Evolutionary conservation across 2,888 invertebrate species (phyloP).

Genomic region (Anticlea derivata): DNA sequence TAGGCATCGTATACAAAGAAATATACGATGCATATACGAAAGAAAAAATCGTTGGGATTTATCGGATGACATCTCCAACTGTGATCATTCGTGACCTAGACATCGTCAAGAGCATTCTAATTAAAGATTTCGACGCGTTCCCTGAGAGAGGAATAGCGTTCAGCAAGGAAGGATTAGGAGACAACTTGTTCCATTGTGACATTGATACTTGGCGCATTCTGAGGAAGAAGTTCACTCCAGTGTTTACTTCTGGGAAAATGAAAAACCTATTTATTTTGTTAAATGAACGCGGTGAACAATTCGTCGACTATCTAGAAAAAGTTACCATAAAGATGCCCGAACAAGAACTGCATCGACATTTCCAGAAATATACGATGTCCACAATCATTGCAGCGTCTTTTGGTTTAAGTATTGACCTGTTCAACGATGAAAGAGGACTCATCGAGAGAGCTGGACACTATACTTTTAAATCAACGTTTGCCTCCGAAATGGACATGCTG

Average conservation of each 20-base stretch:
- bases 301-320: constrained; percentile 44
- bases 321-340: constrained; percentile 30
- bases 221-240: constrained; percentile 49
- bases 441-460: constrained; percentile 37
- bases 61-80: constrained; percentile 50
- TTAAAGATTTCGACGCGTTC: constrained; percentile 58
- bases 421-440: constrained; percentile 33
- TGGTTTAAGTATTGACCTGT: constrained; percentile 42
- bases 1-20: constrained; percentile 43
- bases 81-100: constrained; percentile 57
- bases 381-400: constrained; percentile 41
- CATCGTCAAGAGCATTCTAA: constrained; percentile 52
- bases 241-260: constrained; percentile 55
- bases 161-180: constrained; percentile 49
- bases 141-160: constrained; percentile 51
- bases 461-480: constrained; percentile 37
- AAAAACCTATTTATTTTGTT: constrained; percentile 47
- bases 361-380: constrained; percentile 43
- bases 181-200: constrained; percentile 55
- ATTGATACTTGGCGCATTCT: constrained; percentile 48
- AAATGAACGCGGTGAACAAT: constrained; percentile 43
- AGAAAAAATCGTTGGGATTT: constrained; percentile 57
- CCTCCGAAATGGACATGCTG: constrained; percentile 44
- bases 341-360: constrained; percentile 37
- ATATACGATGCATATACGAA: constrained; percentile 55